Evolutionary conservation across 2,113 vertebrate species (phyloP).

Genomic region (Psilopsiagon aymara): DNA sequence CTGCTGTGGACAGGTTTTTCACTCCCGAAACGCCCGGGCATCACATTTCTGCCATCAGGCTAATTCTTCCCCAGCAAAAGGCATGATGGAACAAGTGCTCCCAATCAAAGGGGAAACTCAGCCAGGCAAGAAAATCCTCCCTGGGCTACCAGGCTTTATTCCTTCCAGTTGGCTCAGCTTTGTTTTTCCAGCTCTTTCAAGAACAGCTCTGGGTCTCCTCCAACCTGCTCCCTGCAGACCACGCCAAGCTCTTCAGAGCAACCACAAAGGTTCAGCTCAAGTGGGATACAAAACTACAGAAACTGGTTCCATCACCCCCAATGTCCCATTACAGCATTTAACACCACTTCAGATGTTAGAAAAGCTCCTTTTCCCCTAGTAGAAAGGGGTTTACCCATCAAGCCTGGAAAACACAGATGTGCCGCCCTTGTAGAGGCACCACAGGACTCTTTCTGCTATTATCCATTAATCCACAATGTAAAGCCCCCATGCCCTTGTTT

Average conservation of each 20-base stretch:
- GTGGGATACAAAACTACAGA: background rate
- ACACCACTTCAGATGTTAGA: background rate
- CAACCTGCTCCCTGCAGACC: background rate
- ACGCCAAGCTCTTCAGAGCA: background rate
- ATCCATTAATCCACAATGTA: background rate
- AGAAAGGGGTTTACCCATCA: background rate
- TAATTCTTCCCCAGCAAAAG: conserved; percentile 29
- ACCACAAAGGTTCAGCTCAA: background rate
- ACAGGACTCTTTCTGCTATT: background rate
- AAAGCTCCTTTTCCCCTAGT: background rate
- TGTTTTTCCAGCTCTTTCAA: conserved; percentile 1
- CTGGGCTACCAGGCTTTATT: background rate
- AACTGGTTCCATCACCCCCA: background rate
- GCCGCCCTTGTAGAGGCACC: background rate
- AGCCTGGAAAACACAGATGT: background rate
- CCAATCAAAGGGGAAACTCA: conserved; percentile 29
- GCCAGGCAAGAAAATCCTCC: conserved; percentile 18
- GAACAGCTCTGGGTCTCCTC: background rate
- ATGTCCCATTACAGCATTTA: background rate
- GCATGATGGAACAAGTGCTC: conserved; percentile 53
- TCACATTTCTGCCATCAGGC: background rate
- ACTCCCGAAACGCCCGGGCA: accelerated
- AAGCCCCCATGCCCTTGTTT: background rate
- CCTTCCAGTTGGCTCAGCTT: background rate
- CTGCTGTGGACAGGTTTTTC: background rate